Percentiles rank a stretch among this genome's conserved stretches.
Evolutionary conservation across 2,888 invertebrate species (phyloP).

Genomic region (Ctenicera cuprea): DNA sequence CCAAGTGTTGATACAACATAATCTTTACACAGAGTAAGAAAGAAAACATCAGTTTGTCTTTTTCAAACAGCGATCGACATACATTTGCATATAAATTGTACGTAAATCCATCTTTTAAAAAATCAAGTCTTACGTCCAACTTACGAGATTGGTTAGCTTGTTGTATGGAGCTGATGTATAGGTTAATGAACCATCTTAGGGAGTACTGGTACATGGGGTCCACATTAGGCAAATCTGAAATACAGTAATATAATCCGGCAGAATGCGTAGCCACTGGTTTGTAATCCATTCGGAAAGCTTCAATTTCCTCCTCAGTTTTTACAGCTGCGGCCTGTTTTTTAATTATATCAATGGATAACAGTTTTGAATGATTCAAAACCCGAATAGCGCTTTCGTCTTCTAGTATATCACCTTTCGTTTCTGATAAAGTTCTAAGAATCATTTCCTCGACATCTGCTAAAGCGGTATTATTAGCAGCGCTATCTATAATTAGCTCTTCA

Average conservation of each 20-base stretch:
- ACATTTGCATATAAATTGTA: constrained; percentile 88
- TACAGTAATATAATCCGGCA: constrained; percentile 87
- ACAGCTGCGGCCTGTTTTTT: constrained; percentile 87
- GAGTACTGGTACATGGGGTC: constrained; percentile 95
- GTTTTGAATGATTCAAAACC: constrained; percentile 90
- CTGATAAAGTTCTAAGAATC: constrained; percentile 88
- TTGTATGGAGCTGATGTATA: constrained; percentile 86
- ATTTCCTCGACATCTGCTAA: constrained; percentile 92
- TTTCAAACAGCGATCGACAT: constrained; percentile 89
- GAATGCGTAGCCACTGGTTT: constrained; percentile 87
- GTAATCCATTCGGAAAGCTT: constrained; percentile 84
- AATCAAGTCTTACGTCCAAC: constrained; percentile 81
- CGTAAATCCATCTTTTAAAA: constrained; percentile 85
- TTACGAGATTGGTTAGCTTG: constrained; percentile 83
- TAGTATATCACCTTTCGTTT: constrained; percentile 90
- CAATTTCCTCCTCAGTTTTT: constrained; percentile 87
- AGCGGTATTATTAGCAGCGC: constrained; percentile 87
- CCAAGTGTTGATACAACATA: constrained; percentile 75
- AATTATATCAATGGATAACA: constrained; percentile 86
- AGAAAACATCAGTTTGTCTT: constrained; percentile 89
- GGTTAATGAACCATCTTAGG: constrained; percentile 89
- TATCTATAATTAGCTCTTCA: constrained; percentile 85
- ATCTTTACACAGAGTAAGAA: constrained; percentile 86
- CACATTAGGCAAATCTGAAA: constrained; percentile 88
- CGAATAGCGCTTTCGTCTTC: constrained; percentile 94